phyloP scores from a whole-genome alignment of 2,888 invertebrate genomes.

The Euclidia mi region DNA sequence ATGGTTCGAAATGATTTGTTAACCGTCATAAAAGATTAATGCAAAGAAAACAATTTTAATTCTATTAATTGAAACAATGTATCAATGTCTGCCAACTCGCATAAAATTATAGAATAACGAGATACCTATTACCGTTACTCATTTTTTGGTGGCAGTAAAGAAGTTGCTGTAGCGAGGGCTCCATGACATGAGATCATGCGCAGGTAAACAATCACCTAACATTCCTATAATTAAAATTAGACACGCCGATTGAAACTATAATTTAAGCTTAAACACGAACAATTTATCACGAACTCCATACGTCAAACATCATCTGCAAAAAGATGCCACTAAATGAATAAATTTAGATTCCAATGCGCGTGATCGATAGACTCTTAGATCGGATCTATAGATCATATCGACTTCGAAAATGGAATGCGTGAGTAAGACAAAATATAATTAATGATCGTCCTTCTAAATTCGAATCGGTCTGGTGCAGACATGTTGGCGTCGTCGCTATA shows the following conservation, averaged over 20 bases:
- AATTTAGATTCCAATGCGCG: constrained; percentile 86
- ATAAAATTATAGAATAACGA: neutral
- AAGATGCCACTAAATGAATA: constrained; percentile 88
- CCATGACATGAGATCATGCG: constrained; percentile 28
- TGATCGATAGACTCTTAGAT: constrained; percentile 89
- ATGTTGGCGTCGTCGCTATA: constrained; percentile 88
- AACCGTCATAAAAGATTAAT: neutral
- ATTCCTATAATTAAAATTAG: constrained; percentile 63
- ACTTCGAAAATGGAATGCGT: constrained; percentile 88
- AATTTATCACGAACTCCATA: constrained; percentile 71
- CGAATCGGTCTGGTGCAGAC: constrained; percentile 88
- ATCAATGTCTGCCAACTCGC: neutral
- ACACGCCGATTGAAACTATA: constrained; percentile 70
- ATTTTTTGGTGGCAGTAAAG: neutral
- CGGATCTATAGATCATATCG: constrained; percentile 90
- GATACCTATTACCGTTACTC: neutral
- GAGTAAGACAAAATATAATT: constrained; percentile 90
- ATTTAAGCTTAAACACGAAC: constrained; percentile 69
- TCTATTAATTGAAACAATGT: neutral
- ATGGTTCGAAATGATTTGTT: neutral
- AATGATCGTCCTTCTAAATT: constrained; percentile 87
- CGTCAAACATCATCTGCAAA: constrained; percentile 84
- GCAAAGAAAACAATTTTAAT: too few species aligned
- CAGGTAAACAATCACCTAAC: constrained; percentile 50
- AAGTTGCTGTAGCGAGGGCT: too few species aligned